phyloP scores from a whole-genome alignment of 2,797 vertebrate genomes.

The Spea hammondii region DNA sequence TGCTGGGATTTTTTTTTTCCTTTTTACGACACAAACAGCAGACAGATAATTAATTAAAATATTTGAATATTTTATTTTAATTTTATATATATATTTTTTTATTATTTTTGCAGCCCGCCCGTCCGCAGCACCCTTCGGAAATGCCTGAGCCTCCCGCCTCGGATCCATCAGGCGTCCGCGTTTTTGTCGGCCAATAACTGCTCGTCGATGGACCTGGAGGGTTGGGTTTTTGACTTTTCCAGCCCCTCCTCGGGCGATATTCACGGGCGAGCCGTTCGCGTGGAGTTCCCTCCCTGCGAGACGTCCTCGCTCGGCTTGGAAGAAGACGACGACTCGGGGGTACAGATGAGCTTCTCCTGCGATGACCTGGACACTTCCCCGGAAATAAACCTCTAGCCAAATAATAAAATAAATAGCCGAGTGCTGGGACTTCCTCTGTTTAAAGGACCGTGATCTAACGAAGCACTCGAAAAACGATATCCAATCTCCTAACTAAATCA shows the following conservation, averaged over 20 bases:
- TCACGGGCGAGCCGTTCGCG: too few species aligned
- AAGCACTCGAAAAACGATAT: background rate
- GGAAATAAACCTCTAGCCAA: constrained; percentile 48
- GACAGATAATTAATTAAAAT: too few species aligned
- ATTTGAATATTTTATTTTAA: background rate
- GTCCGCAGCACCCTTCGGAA: constrained; percentile 61
- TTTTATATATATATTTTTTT: background rate
- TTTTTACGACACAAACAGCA: too few species aligned
- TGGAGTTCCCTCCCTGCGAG: constrained; percentile 11
- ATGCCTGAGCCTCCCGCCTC: constrained; percentile 62
- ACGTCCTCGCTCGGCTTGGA: constrained; percentile 52
- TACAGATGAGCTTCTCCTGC: constrained; percentile 44
- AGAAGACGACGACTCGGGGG: constrained; percentile 39
- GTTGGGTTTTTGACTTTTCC: constrained; percentile 71
- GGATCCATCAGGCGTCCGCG: constrained; percentile 49
- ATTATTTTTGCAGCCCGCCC: constrained; percentile 59
- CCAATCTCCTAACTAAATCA: too few species aligned
- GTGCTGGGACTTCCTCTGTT: constrained; percentile 3
- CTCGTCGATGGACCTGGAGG: constrained; percentile 68
- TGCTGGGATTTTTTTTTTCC: too few species aligned
- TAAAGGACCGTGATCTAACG: background rate
- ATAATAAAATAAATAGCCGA: background rate
- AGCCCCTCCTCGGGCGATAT: constrained; percentile 28
- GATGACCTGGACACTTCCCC: constrained; percentile 59
- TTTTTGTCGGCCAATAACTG: constrained; percentile 55